Percentiles rank a stretch among this genome's conserved stretches.
Conservation (phyloP, 2,888 invertebrate species). For the Anarsia innoxiella region DNA sequence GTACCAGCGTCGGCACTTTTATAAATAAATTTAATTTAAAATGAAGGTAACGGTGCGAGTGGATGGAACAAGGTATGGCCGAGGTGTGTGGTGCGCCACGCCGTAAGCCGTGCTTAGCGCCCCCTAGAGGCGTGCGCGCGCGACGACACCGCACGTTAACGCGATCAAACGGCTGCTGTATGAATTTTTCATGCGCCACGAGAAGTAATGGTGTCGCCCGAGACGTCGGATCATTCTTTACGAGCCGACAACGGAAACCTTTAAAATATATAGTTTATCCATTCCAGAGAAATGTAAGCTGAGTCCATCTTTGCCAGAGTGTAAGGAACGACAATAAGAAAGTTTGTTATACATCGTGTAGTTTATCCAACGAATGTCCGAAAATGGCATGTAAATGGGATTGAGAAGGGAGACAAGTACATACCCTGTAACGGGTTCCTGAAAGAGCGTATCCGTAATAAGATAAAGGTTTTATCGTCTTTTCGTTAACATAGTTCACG, state of each 20-base stretch:
- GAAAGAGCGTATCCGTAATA: conserved; percentile 49
- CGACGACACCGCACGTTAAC: conserved; percentile 47
- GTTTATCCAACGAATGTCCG: too few relatives aligned
- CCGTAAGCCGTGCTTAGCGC: conserved; percentile 43
- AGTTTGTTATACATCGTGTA: too few relatives aligned
- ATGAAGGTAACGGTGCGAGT: conserved; percentile 13
- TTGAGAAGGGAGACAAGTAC: conserved; percentile 25
- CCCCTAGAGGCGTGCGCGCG: conserved; percentile 50
- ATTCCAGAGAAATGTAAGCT: too few relatives aligned
- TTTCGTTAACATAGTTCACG: conserved; percentile 66
- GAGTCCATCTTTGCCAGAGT: too few relatives aligned
- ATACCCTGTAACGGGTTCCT: conserved; percentile 26
- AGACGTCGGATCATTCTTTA: conserved; percentile 71
- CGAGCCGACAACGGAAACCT: conserved; percentile 62
- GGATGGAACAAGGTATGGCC: conserved; percentile 9
- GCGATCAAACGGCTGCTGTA: conserved; percentile 55
- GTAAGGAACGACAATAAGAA: too few relatives aligned
- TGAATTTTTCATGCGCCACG: conserved; percentile 70
- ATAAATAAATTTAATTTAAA: conserved; percentile 18
- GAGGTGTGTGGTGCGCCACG: conserved; percentile 19
- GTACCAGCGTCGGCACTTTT: conserved; percentile 8
- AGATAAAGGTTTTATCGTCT: conserved; percentile 70
- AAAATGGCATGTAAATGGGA: conserved; percentile 26
- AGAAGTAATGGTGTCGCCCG: conserved; percentile 65
- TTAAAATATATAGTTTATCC: conserved; percentile 58